Evolutionary conservation across 2,113 vertebrate genomes (phyloP).

Genomic region (Psammodynastes pulverulentus): DNA sequence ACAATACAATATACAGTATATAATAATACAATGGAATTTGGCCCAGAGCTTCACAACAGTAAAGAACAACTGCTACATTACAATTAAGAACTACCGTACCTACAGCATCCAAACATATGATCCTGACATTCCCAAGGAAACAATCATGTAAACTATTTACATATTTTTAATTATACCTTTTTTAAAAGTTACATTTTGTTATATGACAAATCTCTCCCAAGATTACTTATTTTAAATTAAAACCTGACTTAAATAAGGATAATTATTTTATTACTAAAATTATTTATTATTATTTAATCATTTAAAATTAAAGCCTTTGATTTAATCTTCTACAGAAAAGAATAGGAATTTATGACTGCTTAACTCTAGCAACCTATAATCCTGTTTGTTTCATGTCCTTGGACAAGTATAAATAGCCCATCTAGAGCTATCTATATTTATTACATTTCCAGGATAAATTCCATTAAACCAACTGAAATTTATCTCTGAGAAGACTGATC

Average conservation of each 20-base stretch:
- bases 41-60: not conserved
- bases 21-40: not conserved
- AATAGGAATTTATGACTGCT: not conserved
- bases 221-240: not conserved
- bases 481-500: not conserved
- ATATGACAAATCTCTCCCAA: not conserved
- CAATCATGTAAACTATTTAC: not conserved
- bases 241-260: not conserved
- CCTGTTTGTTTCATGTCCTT: not conserved
- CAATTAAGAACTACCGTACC: not conserved
- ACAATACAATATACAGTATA: not conserved
- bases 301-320: not conserved
- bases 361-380: not conserved
- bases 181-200: not conserved
- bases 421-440: not conserved
- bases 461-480: not conserved
- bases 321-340: not conserved
- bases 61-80: not conserved
- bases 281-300: not conserved
- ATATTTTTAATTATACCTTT: not conserved
- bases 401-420: not conserved
- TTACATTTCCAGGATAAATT: not conserved
- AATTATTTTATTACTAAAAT: not conserved
- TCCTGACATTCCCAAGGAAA: not conserved
- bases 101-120: not conserved